phyloP scores from a whole-genome alignment of 2,113 vertebrate species.

The Crocuta crocuta region DNA sequence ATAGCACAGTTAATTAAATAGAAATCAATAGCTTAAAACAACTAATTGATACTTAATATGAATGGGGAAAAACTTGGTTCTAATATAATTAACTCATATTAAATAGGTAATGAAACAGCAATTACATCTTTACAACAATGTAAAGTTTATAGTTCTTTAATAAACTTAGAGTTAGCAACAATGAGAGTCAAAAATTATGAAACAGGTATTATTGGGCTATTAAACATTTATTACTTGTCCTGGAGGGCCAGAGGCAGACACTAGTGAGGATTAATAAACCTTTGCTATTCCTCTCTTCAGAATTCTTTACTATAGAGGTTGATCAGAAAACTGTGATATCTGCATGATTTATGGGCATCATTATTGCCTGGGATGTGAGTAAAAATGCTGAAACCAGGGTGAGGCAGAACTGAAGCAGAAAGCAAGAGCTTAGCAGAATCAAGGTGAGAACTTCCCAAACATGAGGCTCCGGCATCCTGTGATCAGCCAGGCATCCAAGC shows the following conservation, averaged over 20 bases:
- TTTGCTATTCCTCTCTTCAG: constrained; percentile 68
- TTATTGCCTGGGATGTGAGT: constrained; percentile 46
- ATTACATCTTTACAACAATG: constrained; percentile 85
- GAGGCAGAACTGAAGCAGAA: neutral
- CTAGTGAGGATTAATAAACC: constrained; percentile 67
- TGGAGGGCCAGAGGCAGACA: constrained; percentile 77
- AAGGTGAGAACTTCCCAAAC: neutral
- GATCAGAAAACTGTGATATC: constrained; percentile 48
- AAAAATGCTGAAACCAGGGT: constrained; percentile 9
- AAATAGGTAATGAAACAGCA: constrained; percentile 87
- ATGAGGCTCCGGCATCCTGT: neutral
- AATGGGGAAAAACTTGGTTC: constrained; percentile 85
- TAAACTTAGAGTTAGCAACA: constrained; percentile 87
- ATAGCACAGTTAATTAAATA: constrained; percentile 90
- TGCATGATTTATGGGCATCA: neutral
- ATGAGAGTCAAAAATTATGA: constrained; percentile 85
- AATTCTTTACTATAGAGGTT: constrained; percentile 1
- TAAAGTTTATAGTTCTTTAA: constrained; percentile 89
- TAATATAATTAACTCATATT: constrained; percentile 88
- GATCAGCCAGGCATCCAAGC: rapidly evolving
- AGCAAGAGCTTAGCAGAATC: neutral
- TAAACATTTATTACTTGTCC: constrained; percentile 86
- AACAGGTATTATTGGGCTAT: constrained; percentile 87
- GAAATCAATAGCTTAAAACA: constrained; percentile 90
- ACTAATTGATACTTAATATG: constrained; percentile 91